These are phyloP conservation scores for Megalonaias nervosa DNA, from an alignment of 1,140 invertebrate genomes.

Conservation along the genomic window DNA sequence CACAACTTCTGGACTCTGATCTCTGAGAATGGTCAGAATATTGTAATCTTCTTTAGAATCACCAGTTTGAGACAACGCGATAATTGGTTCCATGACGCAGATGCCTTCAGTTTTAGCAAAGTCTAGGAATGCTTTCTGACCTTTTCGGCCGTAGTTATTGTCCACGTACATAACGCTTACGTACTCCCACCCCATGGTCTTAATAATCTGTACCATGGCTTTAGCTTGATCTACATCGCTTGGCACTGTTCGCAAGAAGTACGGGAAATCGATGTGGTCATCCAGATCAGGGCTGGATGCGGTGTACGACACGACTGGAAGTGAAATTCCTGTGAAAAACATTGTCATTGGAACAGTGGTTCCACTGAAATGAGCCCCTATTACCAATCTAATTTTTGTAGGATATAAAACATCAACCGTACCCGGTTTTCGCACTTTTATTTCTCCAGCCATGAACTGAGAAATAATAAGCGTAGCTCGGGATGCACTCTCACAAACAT, in stretches of 20 bases:
- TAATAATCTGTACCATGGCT: constrained; percentile 81
- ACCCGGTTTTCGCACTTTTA: constrained; percentile 21
- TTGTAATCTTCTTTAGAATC: constrained; percentile 31
- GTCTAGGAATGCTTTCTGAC: constrained; percentile 45
- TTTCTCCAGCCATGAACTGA: constrained; percentile 46
- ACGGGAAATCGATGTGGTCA: constrained; percentile 60
- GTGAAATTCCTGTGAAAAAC: constrained; percentile 62
- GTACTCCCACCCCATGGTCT: constrained; percentile 65
- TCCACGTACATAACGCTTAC: constrained; percentile 61
- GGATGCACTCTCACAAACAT: constrained; percentile 63
- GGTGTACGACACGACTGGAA: constrained; percentile 75
- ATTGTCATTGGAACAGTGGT: constrained; percentile 52
- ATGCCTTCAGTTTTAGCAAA: constrained; percentile 72
- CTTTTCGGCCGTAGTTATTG: constrained; percentile 74
- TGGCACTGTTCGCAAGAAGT: constrained; percentile 64
- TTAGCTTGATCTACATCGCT: constrained; percentile 75
- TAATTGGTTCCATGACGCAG: constrained; percentile 73
- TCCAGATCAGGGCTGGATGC: constrained; percentile 60
- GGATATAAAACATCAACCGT: constrained; percentile 26
- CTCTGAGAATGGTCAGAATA: constrained; percentile 17
- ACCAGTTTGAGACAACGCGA: constrained; percentile 71
- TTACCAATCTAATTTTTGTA: constrained; percentile 49
- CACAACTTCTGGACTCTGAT: constrained; percentile 73
- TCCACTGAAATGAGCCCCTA: constrained; percentile 55
- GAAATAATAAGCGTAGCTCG: constrained; percentile 43